Evolutionary conservation across 2,888 invertebrate genomes (phyloP).

Genomic region (Aplocera efformata): DNA sequence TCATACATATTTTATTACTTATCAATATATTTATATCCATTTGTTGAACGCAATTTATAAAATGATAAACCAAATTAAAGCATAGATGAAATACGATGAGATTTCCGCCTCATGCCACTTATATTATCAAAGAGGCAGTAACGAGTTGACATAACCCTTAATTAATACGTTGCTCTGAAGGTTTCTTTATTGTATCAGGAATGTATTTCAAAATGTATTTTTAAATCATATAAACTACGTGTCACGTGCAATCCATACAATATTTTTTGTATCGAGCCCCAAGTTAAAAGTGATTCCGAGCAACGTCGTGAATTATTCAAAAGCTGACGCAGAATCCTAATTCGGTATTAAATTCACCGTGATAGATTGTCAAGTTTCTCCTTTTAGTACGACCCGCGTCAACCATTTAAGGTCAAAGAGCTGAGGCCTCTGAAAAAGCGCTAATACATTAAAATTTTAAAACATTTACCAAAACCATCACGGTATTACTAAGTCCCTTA

Average conservation of each 20-base stretch:
- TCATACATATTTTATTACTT: no score
- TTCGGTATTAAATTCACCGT: slow-evolving; percentile 26
- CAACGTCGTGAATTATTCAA: slow-evolving; percentile 43
- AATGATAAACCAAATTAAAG: no score
- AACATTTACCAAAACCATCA: no score
- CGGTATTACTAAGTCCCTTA: slow-evolving; percentile 3
- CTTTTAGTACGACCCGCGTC: slow-evolving; percentile 32
- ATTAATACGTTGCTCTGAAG: no score
- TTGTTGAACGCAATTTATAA: slow-evolving; percentile 19
- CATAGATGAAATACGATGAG: no score
- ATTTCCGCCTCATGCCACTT: no score
- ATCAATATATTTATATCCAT: no score
- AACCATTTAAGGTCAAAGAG: slow-evolving; percentile 16
- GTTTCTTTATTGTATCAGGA: no score
- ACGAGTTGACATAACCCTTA: no score
- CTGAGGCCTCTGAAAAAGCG: slow-evolving; percentile 6
- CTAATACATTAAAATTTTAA: slow-evolving; percentile 10
- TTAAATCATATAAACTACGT: no score
- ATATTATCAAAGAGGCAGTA: no score
- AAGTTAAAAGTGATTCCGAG: slow-evolving; percentile 35
- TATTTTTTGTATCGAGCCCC: slow-evolving; percentile 1
- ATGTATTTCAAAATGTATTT: no score
- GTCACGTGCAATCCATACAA: slow-evolving; percentile 1
- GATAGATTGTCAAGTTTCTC: slow-evolving; percentile 27
- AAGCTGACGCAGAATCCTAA: slow-evolving; percentile 27